Evolutionary conservation across 2,113 vertebrate species (phyloP).

Genomic region (Gorsachius goisagi): DNA sequence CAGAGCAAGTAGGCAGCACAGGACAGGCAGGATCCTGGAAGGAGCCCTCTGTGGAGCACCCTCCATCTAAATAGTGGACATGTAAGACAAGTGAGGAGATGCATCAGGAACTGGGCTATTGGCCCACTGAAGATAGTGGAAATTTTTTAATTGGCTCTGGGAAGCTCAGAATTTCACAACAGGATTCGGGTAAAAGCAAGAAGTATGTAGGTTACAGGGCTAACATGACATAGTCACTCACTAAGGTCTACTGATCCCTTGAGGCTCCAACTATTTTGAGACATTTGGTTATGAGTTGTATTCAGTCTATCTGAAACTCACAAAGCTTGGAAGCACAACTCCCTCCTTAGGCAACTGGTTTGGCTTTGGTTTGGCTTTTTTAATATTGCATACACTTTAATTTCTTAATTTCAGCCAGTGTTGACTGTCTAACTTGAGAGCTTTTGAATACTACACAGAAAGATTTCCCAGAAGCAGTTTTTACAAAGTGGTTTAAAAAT

Average conservation of each 20-base stretch:
- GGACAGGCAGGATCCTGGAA: no score
- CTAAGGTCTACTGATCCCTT: background rate
- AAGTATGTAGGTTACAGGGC: background rate
- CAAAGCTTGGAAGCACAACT: background rate
- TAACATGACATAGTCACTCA: background rate
- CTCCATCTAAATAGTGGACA: background rate
- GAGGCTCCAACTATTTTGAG: background rate
- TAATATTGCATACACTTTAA: background rate
- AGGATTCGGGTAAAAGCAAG: background rate
- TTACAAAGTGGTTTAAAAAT: background rate
- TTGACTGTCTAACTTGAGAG: background rate
- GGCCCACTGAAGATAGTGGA: background rate
- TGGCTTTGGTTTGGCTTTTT: background rate
- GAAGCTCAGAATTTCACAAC: background rate
- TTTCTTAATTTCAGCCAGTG: background rate
- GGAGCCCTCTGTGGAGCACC: background rate
- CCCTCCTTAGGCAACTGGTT: background rate
- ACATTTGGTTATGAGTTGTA: background rate
- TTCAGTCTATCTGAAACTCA: background rate
- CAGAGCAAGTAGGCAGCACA: rapidly evolving
- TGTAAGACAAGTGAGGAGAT: background rate
- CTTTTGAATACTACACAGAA: background rate
- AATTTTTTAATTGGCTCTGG: background rate
- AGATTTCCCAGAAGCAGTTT: background rate
- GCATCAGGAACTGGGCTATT: background rate